Percentiles rank a stretch among this genome's conserved stretches.
Evolutionary conservation across 2,113 vertebrate genomes (phyloP).

Genomic region (Steatornis caripensis): DNA sequence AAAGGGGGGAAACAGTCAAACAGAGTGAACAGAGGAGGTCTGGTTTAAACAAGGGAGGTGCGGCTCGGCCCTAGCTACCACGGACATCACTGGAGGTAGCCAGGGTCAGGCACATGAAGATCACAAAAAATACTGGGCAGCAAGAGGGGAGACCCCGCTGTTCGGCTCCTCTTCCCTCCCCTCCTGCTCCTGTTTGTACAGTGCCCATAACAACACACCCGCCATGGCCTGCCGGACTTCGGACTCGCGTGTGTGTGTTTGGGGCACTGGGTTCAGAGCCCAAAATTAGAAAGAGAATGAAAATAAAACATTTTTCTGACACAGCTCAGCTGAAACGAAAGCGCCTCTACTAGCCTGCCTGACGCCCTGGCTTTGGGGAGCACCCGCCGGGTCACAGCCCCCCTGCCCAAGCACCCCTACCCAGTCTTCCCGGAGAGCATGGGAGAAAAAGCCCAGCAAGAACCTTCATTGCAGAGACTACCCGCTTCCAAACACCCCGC

Average conservation of each 20-base stretch:
- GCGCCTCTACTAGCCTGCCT: not conserved
- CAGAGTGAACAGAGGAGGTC: not conserved
- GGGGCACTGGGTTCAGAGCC: not conserved
- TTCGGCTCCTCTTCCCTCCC: not conserved
- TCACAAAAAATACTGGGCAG: not conserved
- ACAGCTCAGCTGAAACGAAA: not conserved
- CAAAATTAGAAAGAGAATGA: conserved; percentile 8
- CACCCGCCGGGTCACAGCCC: not conserved
- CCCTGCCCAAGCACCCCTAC: not conserved
- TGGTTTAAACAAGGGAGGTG: not conserved
- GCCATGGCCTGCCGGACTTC: not conserved
- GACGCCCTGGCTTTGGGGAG: not conserved
- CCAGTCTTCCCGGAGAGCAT: not conserved
- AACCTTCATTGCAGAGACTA: not conserved
- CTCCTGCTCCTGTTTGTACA: not conserved
- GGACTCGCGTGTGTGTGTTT: not conserved
- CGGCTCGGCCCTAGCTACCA: not conserved
- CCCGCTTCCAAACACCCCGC: not conserved
- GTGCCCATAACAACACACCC: not conserved
- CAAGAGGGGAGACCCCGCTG: not conserved
- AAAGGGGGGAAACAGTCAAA: not conserved
- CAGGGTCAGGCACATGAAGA: not conserved
- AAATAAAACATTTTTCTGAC: not conserved
- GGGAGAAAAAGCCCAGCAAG: not conserved
- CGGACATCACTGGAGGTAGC: not conserved